These are phyloP conservation scores for Stichodactyla helianthus DNA, from an alignment of 64 coral and sea anemone species.

Conservation along the genomic window DNA sequence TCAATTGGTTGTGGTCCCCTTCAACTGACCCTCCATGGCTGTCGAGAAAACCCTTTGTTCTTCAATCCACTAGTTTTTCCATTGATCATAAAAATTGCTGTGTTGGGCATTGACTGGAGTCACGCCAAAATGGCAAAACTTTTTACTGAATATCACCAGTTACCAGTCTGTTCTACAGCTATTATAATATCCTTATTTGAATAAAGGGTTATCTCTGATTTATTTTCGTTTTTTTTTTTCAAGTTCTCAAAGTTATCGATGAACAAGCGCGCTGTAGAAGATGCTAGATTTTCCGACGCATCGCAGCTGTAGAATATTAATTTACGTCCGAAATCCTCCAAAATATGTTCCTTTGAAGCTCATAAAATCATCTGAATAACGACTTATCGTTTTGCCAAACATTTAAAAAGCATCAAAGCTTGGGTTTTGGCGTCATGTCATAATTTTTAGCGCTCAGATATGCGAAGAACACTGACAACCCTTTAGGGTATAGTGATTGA, in stretches of 20 bases:
- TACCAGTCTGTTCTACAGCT: background rate
- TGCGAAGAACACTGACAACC: background rate
- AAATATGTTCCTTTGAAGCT: background rate
- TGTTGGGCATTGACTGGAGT: background rate
- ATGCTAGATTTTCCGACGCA: constrained; percentile 1
- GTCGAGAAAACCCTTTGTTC: background rate
- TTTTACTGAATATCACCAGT: background rate
- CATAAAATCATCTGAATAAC: background rate
- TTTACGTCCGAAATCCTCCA: background rate
- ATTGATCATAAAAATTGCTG: background rate
- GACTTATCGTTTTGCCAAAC: background rate
- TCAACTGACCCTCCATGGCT: background rate
- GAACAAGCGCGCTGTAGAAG: background rate
- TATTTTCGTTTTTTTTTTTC: background rate
- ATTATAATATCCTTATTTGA: background rate
- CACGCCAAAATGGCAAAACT: background rate
- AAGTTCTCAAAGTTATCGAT: background rate
- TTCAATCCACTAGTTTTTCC: background rate
- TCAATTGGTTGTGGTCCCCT: background rate
- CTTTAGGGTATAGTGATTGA: background rate
- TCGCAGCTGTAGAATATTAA: constrained; percentile 5
- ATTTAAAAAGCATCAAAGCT: background rate
- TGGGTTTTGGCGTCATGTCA: background rate
- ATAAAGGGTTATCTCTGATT: background rate
- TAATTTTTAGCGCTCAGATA: background rate